phyloP scores from a whole-genome alignment of 2,888 invertebrate species.

The Creontiades dilutus region DNA sequence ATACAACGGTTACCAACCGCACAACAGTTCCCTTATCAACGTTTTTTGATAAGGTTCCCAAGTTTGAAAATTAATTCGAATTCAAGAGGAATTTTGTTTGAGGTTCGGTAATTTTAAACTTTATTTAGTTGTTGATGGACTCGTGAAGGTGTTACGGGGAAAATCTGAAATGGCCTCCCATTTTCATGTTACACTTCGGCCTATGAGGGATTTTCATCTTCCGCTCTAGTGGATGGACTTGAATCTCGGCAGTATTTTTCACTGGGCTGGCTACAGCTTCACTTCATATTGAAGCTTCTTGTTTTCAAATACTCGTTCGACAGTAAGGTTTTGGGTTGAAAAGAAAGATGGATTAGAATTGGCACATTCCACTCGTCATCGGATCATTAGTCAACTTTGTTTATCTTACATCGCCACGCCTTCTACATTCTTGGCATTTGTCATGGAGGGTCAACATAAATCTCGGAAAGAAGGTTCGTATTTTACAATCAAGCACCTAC shows the following conservation, averaged over 20 bases:
- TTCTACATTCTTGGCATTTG: not conserved
- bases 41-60: not conserved
- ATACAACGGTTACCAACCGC: not conserved
- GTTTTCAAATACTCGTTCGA: not conserved
- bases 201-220: too few species aligned
- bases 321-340: not conserved
- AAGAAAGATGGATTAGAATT: not conserved
- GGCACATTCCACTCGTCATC: too few species aligned
- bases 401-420: conserved; percentile 3
- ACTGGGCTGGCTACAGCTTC: too few species aligned
- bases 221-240: too few species aligned
- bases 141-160: too few species aligned
- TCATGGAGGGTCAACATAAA: conserved; percentile 50
- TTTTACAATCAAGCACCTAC: not conserved
- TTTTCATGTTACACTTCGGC: too few species aligned
- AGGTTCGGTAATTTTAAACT: too few species aligned
- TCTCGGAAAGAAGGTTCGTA: conserved; percentile 52
- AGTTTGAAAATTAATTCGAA: not conserved
- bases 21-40: conserved; percentile 15
- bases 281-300: too few species aligned
- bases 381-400: not conserved
- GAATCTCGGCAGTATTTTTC: too few species aligned
- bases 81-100: too few species aligned
- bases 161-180: too few species aligned
- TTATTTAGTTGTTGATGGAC: too few species aligned